Evolutionary conservation across 2,113 vertebrate genomes (phyloP).

Genomic region (Heterotilapia buettikoferi): DNA sequence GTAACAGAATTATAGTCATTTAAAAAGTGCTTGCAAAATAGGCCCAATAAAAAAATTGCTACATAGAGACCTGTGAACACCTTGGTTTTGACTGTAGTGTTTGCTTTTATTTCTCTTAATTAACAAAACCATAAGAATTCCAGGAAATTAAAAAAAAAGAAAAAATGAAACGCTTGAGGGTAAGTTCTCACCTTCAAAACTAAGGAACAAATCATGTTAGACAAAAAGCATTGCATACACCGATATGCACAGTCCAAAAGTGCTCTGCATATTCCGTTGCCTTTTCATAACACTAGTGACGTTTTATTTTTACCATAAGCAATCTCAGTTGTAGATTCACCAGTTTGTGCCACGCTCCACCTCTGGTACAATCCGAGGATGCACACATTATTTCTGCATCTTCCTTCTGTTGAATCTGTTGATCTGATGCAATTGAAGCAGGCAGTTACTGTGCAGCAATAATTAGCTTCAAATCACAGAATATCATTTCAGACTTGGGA

Average conservation of each 20-base stretch:
- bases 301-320: neutral
- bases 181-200: neutral
- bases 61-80: neutral
- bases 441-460: conserved; percentile 10
- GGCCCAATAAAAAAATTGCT: neutral
- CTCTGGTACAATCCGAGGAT: neutral
- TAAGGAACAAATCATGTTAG: neutral
- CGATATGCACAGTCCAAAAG: neutral
- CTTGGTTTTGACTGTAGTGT: neutral
- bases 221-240: neutral
- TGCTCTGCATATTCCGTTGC: neutral
- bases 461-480: conserved; percentile 24
- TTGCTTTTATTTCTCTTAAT: neutral
- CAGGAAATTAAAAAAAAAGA: neutral
- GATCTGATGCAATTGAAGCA: neutral
- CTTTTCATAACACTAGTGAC: neutral
- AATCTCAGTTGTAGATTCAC: neutral
- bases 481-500: neutral
- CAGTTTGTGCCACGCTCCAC: neutral
- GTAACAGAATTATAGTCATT: neutral
- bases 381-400: neutral
- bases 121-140: neutral
- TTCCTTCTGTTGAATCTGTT: neutral
- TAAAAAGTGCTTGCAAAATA: neutral
- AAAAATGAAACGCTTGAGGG: neutral